Evolutionary conservation across 2,113 vertebrate species (phyloP).

Genomic region (Percopsis transmontana): DNA sequence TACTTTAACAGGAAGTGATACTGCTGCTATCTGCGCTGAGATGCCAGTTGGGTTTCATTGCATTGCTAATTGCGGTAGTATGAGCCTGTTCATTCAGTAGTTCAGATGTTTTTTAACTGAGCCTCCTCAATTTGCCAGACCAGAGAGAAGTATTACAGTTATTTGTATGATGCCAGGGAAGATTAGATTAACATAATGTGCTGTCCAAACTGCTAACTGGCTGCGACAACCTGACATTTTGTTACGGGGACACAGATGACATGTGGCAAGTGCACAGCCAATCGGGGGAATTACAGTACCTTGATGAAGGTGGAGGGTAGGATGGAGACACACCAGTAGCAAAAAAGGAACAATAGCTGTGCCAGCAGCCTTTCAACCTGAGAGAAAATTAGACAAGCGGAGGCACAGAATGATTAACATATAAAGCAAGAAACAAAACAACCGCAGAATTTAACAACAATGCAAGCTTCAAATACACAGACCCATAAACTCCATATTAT

Average conservation of each 20-base stretch:
- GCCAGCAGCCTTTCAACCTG: not conserved
- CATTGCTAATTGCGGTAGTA: not conserved
- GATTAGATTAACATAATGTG: conserved; percentile 29
- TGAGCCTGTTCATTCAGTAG: not conserved
- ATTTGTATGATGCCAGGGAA: conserved; percentile 29
- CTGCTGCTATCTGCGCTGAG: too few species aligned
- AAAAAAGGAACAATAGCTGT: conserved; percentile 3
- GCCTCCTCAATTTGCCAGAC: not conserved
- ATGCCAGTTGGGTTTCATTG: not conserved
- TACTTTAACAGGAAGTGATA: too few species aligned
- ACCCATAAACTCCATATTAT: too few species aligned
- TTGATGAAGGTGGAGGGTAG: conserved; percentile 21
- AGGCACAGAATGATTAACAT: not conserved
- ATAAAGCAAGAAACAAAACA: not conserved
- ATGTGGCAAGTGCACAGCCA: conserved; percentile 20
- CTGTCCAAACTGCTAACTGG: conserved; percentile 34
- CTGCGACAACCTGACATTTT: conserved; percentile 48
- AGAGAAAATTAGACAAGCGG: not conserved
- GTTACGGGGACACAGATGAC: conserved; percentile 36
- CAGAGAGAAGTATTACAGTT: conserved; percentile 16
- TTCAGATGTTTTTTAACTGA: not conserved
- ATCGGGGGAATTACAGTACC: conserved; percentile 1
- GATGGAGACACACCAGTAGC: conserved; percentile 6
- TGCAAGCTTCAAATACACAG: not conserved
- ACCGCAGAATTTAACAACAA: not conserved